Percentiles rank a stretch among this genome's conserved stretches.
Evolutionary conservation across 2,888 invertebrate species (phyloP).

Genomic region (Gymnosoma rotundatum): DNA sequence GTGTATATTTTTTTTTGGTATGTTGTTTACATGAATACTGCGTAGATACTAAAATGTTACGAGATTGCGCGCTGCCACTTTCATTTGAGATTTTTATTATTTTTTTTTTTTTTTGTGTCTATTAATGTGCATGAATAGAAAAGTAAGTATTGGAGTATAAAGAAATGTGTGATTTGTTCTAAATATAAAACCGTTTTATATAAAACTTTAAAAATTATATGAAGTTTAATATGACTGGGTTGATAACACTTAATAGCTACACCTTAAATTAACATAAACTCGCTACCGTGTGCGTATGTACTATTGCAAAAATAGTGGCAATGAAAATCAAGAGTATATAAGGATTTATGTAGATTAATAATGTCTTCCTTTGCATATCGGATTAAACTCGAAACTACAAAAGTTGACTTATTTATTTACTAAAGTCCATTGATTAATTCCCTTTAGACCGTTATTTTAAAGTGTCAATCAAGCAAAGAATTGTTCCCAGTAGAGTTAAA

Average conservation of each 20-base stretch:
- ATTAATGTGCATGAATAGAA: background rate
- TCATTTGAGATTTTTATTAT: slow-evolving; percentile 76
- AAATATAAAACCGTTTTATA: slow-evolving; percentile 31
- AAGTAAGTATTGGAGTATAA: background rate
- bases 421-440: too few relatives aligned
- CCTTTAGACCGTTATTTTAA: too few relatives aligned
- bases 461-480: too few relatives aligned
- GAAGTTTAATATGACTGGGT: slow-evolving; percentile 35
- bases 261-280: slow-evolving; percentile 8
- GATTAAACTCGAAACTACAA: too few relatives aligned
- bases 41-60: slow-evolving; percentile 36
- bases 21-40: background rate
- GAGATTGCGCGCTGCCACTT: slow-evolving; percentile 76
- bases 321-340: too few relatives aligned
- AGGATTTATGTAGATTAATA: too few relatives aligned
- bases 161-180: slow-evolving; percentile 20
- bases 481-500: too few relatives aligned
- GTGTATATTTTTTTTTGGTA: too few relatives aligned
- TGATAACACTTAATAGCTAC: slow-evolving; percentile 5
- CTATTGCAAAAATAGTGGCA: too few relatives aligned
- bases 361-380: too few relatives aligned
- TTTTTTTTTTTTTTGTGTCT: slow-evolving; percentile 48
- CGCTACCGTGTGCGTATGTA: background rate
- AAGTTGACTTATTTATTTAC: too few relatives aligned
- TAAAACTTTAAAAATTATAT: slow-evolving; percentile 15